A percentile compares a stretch with the other conserved stretches of the same genome.
These are phyloP conservation scores for Timandra comae DNA, from an alignment of 2,888 invertebrate species.

Conservation along the genomic window DNA sequence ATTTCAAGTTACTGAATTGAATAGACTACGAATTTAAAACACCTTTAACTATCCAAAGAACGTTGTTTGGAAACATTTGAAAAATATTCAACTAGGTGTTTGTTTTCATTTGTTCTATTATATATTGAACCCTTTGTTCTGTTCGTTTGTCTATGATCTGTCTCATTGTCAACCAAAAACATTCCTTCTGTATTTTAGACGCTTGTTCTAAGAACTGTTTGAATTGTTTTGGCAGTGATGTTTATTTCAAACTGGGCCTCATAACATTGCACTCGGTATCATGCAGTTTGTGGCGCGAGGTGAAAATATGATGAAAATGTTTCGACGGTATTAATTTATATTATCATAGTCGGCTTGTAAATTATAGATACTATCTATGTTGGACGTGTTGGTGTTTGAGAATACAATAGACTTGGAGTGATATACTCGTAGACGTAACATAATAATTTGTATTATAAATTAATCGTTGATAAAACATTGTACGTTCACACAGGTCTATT, in stretches of 20 bases:
- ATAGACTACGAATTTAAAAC: not conserved
- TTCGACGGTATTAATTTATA: no score
- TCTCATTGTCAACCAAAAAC: conserved; percentile 61
- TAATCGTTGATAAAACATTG: no score
- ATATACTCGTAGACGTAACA: no score
- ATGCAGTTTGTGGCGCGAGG: not conserved
- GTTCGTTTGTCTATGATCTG: conserved; percentile 42
- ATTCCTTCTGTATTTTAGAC: conserved; percentile 49
- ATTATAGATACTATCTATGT: no score
- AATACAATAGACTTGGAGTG: no score
- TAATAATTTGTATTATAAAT: no score
- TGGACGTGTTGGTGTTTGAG: no score
- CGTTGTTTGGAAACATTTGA: conserved; percentile 43
- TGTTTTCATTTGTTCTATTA: conserved; percentile 67
- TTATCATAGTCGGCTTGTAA: no score
- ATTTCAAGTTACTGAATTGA: no score
- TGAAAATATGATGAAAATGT: no score
- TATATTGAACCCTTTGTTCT: conserved; percentile 68
- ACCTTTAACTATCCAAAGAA: conserved; percentile 17
- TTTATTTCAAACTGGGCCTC: conserved; percentile 1
- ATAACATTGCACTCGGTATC: conserved; percentile 18
- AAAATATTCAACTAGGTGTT: conserved; percentile 54
- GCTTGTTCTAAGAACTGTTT: conserved; percentile 36
- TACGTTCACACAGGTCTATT: no score
- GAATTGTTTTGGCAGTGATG: conserved; percentile 22